Evolutionary conservation across 2,797 vertebrate species (phyloP).

Genomic region (Monodelphis domestica): DNA sequence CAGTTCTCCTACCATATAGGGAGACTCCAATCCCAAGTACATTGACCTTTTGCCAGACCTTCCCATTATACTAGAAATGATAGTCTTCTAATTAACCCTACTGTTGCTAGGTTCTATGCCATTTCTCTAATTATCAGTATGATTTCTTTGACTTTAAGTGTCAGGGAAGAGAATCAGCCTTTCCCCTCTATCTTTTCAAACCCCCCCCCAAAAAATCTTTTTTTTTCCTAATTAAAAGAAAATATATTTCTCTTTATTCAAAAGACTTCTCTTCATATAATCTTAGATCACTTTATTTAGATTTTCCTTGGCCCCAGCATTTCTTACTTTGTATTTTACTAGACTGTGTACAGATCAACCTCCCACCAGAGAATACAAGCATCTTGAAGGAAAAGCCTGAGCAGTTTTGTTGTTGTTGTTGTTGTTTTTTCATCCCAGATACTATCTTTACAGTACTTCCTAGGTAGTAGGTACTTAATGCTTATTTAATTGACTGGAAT

Average conservation of each 20-base stretch:
- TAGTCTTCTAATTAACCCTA: not conserved
- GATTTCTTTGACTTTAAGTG: not conserved
- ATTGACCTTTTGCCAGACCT: not conserved
- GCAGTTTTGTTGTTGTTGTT: not conserved
- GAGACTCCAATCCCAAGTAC: not conserved
- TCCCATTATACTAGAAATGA: not conserved
- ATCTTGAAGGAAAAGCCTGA: not conserved
- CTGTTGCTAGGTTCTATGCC: not conserved
- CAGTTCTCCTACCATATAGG: no score
- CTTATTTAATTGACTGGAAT: not conserved
- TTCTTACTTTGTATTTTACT: not conserved
- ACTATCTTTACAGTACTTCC: not conserved
- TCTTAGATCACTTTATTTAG: not conserved
- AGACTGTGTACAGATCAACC: not conserved
- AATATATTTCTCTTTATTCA: not conserved
- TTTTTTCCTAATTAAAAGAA: not conserved
- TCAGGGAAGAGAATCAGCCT: not conserved
- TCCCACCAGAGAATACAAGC: not conserved
- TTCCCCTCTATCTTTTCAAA: not conserved
- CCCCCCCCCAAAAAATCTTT: not conserved
- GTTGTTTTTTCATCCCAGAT: not conserved
- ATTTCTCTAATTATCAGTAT: not conserved
- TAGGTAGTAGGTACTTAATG: not conserved
- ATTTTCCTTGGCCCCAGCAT: not conserved
- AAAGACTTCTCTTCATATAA: not conserved